A percentile compares a stretch with the other conserved stretches of the same genome.
phyloP scores from a whole-genome alignment of 2,888 invertebrate species.

The Acanthosepion lycidas region DNA sequence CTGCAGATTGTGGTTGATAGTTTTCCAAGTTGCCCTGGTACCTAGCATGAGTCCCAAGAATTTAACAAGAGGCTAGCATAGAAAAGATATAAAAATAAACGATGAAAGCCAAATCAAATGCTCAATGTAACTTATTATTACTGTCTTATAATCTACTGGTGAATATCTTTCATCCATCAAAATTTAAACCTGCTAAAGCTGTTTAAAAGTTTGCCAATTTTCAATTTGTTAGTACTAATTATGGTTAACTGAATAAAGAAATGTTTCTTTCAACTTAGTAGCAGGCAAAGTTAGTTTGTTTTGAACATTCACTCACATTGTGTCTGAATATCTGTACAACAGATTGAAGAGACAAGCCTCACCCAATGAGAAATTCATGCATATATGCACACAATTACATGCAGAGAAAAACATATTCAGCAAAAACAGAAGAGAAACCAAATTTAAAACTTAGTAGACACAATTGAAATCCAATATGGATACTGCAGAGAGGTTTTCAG shows the following conservation, averaged over 20 bases:
- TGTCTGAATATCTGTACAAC: no score
- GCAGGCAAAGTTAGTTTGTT: no score
- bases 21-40: neutral
- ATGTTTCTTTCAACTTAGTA: no score
- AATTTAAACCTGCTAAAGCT: neutral
- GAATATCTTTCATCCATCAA: no score
- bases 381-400: neutral
- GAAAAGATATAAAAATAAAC: neutral
- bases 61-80: neutral
- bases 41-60: neutral
- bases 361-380: neutral
- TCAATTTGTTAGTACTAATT: no score
- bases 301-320: no score
- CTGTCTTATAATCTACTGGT: neutral
- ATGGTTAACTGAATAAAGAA: no score
- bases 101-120: neutral
- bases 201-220: neutral
- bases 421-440: neutral
- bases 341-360: no score
- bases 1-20: neutral
- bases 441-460: neutral
- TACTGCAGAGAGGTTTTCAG: neutral
- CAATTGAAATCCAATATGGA: slow-evolving; percentile 8
- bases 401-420: neutral
- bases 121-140: neutral